Evolutionary conservation across 2,888 invertebrate genomes (phyloP), one percentile per base, ranked within the genome.

Genomic region (Nemotelus pantherinus): DNA sequence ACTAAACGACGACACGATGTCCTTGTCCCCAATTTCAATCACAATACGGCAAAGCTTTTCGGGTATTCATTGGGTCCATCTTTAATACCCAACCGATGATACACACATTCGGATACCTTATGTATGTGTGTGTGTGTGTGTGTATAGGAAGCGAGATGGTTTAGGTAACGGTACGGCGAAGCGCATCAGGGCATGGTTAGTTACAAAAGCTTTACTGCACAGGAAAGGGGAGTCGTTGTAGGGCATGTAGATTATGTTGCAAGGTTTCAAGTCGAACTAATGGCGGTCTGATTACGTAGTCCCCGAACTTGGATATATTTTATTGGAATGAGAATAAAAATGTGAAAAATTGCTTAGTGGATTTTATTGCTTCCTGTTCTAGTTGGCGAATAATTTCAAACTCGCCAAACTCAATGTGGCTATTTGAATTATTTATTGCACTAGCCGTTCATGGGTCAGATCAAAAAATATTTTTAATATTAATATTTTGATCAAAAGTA

Each of bases 181-280:
- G 25, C 25, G 25, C 25, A 25, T 25, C 25, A 25, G 25, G 25
- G 25, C 25, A 25, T 25, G 25, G 25, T 25, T 25, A 50, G 5
- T 41, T n/a, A 41, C 3, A 68, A 68, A 50, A 68, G 53, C 50
- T 53, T 50, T 68, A 4, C 68, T 68, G 68, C 39, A 48, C 41
- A 53, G 68, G 53, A 4, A 58, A 39, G 25, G 25, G 25, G 53
- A 50, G 68, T 68, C 48, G 48, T 68, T 68, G 68, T 68, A 68
- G 68, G 68, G 53, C 53, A 68, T 68, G 6, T 39, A 44, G 10
- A 53, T 48, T 41, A 50, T 68, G 53, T 68, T 53, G 68, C 48
- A 47, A 50, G 39, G 48, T 6, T 44, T 53, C 25, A 25, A 25
- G 25, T 25, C 47, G 65, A 45, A 44, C 39, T 44, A 65, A 10